Evolutionary conservation across 2,797 vertebrate genomes (phyloP).

Genomic region (Bryconaethiops microstoma): DNA sequence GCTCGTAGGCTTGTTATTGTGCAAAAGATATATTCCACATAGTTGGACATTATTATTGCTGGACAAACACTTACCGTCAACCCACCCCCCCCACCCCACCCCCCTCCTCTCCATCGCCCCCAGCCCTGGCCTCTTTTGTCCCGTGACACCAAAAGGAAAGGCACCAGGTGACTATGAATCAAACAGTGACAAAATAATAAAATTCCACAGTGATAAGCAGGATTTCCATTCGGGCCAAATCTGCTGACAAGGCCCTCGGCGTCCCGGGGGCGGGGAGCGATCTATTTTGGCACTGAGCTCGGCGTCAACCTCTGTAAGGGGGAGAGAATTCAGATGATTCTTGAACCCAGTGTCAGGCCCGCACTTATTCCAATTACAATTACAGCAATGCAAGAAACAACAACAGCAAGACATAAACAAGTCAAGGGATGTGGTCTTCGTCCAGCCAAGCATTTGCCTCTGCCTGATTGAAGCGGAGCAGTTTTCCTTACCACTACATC

Average conservation of each 20-base stretch:
- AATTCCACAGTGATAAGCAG: conserved; percentile 64
- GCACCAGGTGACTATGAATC: conserved; percentile 60
- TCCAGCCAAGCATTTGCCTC: conserved; percentile 25
- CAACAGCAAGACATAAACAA: conserved; percentile 35
- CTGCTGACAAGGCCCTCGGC: conserved; percentile 52
- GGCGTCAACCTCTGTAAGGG: conserved; percentile 38
- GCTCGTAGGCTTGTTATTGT: conserved; percentile 30
- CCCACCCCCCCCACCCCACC: background rate
- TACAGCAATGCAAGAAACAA: conserved; percentile 37
- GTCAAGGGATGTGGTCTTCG: background rate
- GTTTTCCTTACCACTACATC: conserved; percentile 34
- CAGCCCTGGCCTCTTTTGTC: conserved; percentile 25
- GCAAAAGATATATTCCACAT: conserved; percentile 34
- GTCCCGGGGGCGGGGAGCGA: conserved; percentile 33
- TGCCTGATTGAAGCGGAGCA: conserved; percentile 20
- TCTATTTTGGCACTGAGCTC: conserved; percentile 44
- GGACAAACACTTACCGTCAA: conserved; percentile 38
- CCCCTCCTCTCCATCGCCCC: background rate
- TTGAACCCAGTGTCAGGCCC: conserved; percentile 39
- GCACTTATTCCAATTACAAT: conserved; percentile 34
- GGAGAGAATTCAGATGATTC: conserved; percentile 42
- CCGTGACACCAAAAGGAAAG: conserved; percentile 55
- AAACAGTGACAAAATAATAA: conserved; percentile 63
- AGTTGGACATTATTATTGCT: conserved; percentile 39
- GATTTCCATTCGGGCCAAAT: conserved; percentile 61